Percentiles rank a stretch among this genome's conserved stretches.
phyloP scores from a whole-genome alignment of 2,797 vertebrate genomes.

The Sebastes steindachneri region DNA sequence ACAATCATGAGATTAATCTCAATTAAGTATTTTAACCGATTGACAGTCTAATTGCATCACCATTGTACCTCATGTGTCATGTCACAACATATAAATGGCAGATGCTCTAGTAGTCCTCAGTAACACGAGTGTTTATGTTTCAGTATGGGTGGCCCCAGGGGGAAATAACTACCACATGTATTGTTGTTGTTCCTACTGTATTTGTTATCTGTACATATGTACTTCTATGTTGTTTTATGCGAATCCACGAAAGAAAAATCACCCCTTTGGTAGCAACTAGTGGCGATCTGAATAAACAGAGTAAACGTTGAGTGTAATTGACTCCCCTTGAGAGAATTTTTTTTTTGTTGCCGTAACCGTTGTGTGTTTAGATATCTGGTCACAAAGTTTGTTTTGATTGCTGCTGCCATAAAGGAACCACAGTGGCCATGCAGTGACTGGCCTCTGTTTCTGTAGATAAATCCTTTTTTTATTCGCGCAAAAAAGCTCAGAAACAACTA shows the following conservation, averaged over 20 bases:
- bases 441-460: conserved; percentile 62
- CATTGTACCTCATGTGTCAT: conserved; percentile 5
- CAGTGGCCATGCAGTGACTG: conserved; percentile 69
- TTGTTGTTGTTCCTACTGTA: conserved; percentile 55
- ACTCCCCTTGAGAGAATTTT: conserved; percentile 51
- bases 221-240: conserved; percentile 66
- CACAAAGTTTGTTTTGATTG: conserved; percentile 79
- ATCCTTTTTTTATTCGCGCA: conserved; percentile 55
- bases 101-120: conserved; percentile 26
- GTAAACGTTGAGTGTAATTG: conserved; percentile 63
- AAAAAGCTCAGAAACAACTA: conserved; percentile 64
- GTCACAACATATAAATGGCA: conserved; percentile 11
- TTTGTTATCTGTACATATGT: conserved; percentile 60
- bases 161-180: conserved; percentile 51
- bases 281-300: conserved; percentile 66
- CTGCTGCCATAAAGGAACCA: conserved; percentile 68
- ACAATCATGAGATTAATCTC: no score
- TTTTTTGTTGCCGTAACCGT: conserved; percentile 40
- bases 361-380: conserved; percentile 78
- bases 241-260: conserved; percentile 44
- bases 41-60: conserved; percentile 4
- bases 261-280: conserved; percentile 59
- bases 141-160: conserved; percentile 35
- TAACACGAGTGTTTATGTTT: conserved; percentile 47
- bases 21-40: no score